phyloP scores from a whole-genome alignment of 2,797 vertebrate species.

The Australoheros facetus region DNA sequence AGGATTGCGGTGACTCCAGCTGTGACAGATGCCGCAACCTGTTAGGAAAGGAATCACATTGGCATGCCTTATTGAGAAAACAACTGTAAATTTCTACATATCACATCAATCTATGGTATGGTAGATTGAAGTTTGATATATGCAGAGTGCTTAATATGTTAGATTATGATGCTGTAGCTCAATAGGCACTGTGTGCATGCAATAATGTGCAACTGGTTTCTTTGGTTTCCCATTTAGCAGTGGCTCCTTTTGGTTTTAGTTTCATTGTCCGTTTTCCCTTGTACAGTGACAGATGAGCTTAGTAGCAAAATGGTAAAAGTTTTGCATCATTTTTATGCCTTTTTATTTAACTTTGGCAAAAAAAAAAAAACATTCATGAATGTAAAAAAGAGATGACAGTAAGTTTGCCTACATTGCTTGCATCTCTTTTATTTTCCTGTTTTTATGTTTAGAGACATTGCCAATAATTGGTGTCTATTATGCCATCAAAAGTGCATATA shows the following conservation, averaged over 20 bases:
- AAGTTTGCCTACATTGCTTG: slow-evolving; percentile 6
- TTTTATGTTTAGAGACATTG: slow-evolving; percentile 23
- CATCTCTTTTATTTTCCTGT: slow-evolving; percentile 1
- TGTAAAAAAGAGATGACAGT: slow-evolving; percentile 3
- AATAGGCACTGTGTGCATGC: slow-evolving; percentile 51
- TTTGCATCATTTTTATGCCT: slow-evolving; percentile 14
- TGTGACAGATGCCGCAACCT: slow-evolving; percentile 25
- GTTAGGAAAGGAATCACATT: slow-evolving; percentile 34
- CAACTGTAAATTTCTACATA: slow-evolving; percentile 56
- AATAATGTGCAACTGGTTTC: slow-evolving; percentile 42
- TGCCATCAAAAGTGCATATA: slow-evolving; percentile 49
- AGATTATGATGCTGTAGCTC: slow-evolving; percentile 25
- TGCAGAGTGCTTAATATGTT: slow-evolving; percentile 44
- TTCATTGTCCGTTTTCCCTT: slow-evolving; percentile 42
- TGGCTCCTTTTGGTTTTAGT: slow-evolving; percentile 28
- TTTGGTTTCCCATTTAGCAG: slow-evolving; percentile 33
- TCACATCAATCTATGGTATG: slow-evolving; percentile 38
- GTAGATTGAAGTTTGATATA: slow-evolving; percentile 46
- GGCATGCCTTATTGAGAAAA: slow-evolving; percentile 64
- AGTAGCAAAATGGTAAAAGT: slow-evolving; percentile 26
- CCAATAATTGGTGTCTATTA: slow-evolving; percentile 41
- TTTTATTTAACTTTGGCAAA: slow-evolving; percentile 22
- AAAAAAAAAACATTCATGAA: slow-evolving; percentile 1
- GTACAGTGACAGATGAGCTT: slow-evolving; percentile 24
- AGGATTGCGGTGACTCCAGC: slow-evolving; percentile 31